These are phyloP conservation scores for Oxygymnocypris stewartii DNA, from an alignment of 2,113 vertebrate genomes.

Conservation along the genomic window DNA sequence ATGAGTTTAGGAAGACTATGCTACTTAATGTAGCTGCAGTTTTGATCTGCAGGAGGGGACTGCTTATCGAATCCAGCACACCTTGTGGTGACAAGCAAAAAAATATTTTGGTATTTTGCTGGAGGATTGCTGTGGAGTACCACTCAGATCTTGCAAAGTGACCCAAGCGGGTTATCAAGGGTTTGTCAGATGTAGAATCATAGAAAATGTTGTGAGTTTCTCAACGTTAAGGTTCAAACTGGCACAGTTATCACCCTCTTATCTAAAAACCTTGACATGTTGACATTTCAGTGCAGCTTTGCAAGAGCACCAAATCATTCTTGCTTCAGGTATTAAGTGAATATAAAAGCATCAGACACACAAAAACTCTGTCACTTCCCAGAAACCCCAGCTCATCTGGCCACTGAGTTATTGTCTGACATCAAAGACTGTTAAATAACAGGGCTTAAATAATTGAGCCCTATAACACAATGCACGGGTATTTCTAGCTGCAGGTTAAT, in stretches of 20 bases:
- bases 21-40: constrained; percentile 37
- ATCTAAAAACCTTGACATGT: constrained; percentile 14
- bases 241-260: constrained; percentile 36
- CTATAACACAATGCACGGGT: constrained; percentile 57
- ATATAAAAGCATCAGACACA: constrained; percentile 31
- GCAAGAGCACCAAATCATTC: constrained; percentile 3
- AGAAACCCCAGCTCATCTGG: constrained; percentile 45
- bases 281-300: constrained; percentile 28
- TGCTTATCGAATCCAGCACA: constrained; percentile 50
- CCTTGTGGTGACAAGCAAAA: constrained; percentile 42
- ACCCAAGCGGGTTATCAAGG: constrained; percentile 51
- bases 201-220: constrained; percentile 33
- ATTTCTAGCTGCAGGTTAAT: constrained; percentile 63
- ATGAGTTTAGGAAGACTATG: constrained; percentile 28
- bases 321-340: constrained; percentile 6
- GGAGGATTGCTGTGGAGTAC: constrained; percentile 41
- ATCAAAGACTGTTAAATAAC: constrained; percentile 68
- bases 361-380: constrained; percentile 40
- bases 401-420: constrained; percentile 62
- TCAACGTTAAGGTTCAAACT: constrained; percentile 37
- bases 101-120: constrained; percentile 40
- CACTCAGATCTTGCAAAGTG: neutral
- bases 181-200: constrained; percentile 48
- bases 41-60: constrained; percentile 40
- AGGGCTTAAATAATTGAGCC: constrained; percentile 71